A percentile compares a stretch with the other conserved stretches of the same genome.
phyloP scores from a whole-genome alignment of 1,140 invertebrate species.

The Berghia stephanieae region DNA sequence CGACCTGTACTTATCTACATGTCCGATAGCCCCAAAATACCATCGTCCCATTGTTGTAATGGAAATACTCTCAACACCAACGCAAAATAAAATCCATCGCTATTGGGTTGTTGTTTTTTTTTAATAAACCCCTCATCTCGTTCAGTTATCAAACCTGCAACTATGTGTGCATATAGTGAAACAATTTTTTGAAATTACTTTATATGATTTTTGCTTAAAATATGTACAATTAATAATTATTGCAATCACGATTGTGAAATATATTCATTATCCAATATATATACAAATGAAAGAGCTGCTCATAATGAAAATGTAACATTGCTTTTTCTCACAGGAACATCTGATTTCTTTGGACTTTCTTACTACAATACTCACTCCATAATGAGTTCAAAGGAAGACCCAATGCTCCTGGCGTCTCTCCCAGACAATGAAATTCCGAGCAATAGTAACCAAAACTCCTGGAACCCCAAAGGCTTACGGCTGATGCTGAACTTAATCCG shows the following conservation, averaged over 20 bases:
- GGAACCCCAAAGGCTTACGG: conserved; percentile 69
- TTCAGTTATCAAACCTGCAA: background rate
- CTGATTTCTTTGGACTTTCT: conserved; percentile 47
- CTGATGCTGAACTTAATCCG: conserved; percentile 73
- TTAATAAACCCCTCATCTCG: too few relatives aligned
- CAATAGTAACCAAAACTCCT: background rate
- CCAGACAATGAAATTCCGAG: background rate
- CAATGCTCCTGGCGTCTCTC: background rate
- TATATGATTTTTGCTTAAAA: background rate
- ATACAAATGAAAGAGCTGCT: background rate
- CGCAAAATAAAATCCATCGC: too few relatives aligned
- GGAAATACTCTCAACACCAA: too few relatives aligned
- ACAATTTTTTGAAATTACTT: background rate
- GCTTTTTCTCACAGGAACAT: conserved; percentile 35
- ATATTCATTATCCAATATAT: background rate
- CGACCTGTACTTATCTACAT: too few relatives aligned
- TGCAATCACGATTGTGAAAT: too few relatives aligned
- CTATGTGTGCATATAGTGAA: background rate
- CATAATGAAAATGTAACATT: background rate
- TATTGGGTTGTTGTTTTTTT: too few relatives aligned
- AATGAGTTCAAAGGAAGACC: background rate
- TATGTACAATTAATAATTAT: too few relatives aligned
- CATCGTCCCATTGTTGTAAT: too few relatives aligned
- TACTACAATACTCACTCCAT: conserved; percentile 45
- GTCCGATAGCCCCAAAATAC: too few relatives aligned